A percentile compares a stretch with the other conserved stretches of the same genome.
phyloP scores from a whole-genome alignment of 2,113 vertebrate genomes.

The Albula goreensis region DNA sequence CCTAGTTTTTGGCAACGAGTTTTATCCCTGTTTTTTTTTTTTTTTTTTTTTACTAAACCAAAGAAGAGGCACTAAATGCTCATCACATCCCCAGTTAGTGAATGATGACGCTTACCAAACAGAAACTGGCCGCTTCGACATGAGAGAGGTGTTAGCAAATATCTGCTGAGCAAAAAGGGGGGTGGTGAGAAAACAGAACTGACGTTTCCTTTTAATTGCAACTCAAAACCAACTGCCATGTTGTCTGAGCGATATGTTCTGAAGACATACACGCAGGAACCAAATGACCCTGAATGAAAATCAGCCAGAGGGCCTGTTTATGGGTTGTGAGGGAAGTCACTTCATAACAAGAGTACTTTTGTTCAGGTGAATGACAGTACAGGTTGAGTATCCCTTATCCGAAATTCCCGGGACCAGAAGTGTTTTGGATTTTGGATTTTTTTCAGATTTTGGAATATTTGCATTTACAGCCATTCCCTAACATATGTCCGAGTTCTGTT shows the following conservation, averaged over 20 bases:
- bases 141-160: background rate
- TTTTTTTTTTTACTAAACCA: slow-evolving; percentile 27
- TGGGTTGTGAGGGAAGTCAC: background rate
- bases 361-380: background rate
- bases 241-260: background rate
- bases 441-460: too few relatives aligned
- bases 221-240: background rate
- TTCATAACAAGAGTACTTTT: background rate
- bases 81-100: background rate
- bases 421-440: too few relatives aligned
- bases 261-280: background rate
- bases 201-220: background rate
- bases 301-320: background rate
- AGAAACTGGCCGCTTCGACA: background rate
- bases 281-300: background rate
- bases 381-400: too few relatives aligned
- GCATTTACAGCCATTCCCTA: too few relatives aligned
- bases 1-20: slow-evolving; percentile 29
- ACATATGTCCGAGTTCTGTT: too few relatives aligned
- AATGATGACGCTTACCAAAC: background rate
- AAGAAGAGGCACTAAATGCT: background rate
- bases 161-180: background rate
- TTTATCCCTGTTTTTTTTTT: slow-evolving; percentile 15
- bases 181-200: background rate
- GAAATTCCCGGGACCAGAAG: too few relatives aligned